Evolutionary conservation across 92 coral and sea anemone genomes (phyloP), one percentile per base, ranked within the genome.

Genomic region (Galaxea fascicularis): DNA sequence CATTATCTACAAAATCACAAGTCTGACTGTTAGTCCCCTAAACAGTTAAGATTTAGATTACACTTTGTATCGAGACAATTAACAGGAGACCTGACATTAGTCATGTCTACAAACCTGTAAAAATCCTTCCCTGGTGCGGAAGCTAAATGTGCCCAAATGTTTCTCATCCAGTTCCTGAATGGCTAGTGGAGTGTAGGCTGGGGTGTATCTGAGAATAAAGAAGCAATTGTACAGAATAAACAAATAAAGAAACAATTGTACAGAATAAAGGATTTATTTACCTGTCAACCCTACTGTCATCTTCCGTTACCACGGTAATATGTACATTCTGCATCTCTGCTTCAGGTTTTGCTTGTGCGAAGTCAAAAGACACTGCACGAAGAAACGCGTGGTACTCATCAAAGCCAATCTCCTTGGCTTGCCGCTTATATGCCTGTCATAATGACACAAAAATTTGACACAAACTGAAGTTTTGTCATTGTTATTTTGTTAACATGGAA

Each of bases 271-370:
- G 20, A 20, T 12, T 4, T 46, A 25, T 18, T 58, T 80, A 96
- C 99, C 99, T 94, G 88, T 96, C 99, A 57, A 96, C 92, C 75
- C 99, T 87, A 62, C 99, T 95, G 84, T 96, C 99, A 63, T 96
- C 99, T 30, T 96, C 99, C 28, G 91, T 95, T 4, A 93, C 82
- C 3, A 93, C 77, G n/a, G 93, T 95, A 13, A 96, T 81, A n/a
- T 92, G 82, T 14, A 93, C 94, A 65, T 91, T 92, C 75, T 91
- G 92, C 44, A 90, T 90, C 52, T 96, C 98, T 16, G 96, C 93
- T 52, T 94, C 98, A 0, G 99, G 97, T 78, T 96, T 96, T 10
- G 92, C 54, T 80, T 96, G 99, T 51, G 99, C 99, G 69, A 92
- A 96, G 87, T 96, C 99, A 68, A 96, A 96, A 60, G 99, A 96